These are phyloP conservation scores for Emydura subglobosa DNA, from an alignment of 2,113 vertebrate species.

Conservation along the genomic window DNA sequence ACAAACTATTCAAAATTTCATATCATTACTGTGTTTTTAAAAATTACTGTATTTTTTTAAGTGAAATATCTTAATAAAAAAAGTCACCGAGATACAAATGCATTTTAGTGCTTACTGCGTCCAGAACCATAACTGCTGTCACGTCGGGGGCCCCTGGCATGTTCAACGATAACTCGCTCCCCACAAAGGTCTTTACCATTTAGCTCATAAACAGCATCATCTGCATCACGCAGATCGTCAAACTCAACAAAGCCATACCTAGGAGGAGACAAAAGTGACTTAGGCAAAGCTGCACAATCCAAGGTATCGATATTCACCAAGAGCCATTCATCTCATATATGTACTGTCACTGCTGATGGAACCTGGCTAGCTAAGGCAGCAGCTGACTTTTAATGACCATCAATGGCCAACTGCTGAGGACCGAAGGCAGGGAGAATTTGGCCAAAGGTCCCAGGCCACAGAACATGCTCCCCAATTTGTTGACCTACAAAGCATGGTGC, in stretches of 20 bases:
- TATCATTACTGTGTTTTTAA: constrained; percentile 19
- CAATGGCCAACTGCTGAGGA: background rate
- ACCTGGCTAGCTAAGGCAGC: background rate
- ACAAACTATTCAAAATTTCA: constrained; percentile 65
- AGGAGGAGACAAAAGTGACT: background rate
- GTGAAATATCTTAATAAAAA: constrained; percentile 61
- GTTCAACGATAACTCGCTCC: constrained; percentile 89
- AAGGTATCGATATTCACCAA: fast-evolving
- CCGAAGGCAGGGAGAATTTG: background rate
- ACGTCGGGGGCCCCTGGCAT: constrained; percentile 87
- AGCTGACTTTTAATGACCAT: background rate
- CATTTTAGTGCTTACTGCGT: constrained; percentile 90
- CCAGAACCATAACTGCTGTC: constrained; percentile 91
- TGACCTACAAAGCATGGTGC: fast-evolving
- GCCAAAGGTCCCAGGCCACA: background rate
- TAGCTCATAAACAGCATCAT: constrained; percentile 96
- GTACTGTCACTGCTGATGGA: background rate
- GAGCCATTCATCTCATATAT: fast-evolving
- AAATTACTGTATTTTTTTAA: constrained; percentile 34
- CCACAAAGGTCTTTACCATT: constrained; percentile 98
- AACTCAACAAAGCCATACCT: constrained; percentile 99
- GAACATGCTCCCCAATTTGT: fast-evolving
- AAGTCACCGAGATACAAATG: constrained; percentile 63
- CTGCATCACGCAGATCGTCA: constrained; percentile 95
- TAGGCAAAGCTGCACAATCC: fast-evolving